A percentile compares a stretch with the other conserved stretches of the same genome.
Evolutionary conservation across 2,797 vertebrate genomes (phyloP).

Genomic region (Cuniculus paca): DNA sequence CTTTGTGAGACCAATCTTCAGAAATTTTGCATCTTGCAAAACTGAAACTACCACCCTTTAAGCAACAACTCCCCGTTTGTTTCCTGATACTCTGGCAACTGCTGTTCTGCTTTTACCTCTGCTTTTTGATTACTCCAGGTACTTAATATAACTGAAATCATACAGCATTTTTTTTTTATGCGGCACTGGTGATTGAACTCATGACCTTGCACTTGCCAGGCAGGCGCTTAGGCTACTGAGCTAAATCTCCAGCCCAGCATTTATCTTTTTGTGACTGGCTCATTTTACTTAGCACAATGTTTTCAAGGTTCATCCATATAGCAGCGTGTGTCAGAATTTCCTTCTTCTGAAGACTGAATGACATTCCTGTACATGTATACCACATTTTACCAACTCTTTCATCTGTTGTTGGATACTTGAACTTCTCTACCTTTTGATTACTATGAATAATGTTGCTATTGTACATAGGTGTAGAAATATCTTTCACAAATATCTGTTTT

Average conservation of each 20-base stretch:
- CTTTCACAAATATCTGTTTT: neutral
- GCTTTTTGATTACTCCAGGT: neutral
- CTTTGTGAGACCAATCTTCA: neutral
- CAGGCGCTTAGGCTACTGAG: too few species aligned
- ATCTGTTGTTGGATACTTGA: neutral
- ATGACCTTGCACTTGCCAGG: too few species aligned
- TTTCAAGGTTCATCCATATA: neutral
- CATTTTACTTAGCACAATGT: neutral
- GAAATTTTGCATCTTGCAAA: neutral
- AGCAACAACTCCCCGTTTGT: neutral
- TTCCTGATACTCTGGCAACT: neutral
- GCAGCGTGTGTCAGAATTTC: neutral
- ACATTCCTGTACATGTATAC: neutral
- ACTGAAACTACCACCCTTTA: neutral
- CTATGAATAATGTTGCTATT: neutral
- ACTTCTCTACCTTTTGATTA: neutral
- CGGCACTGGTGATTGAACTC: too few species aligned
- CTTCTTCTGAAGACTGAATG: neutral
- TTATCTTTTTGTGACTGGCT: neutral
- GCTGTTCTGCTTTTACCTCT: neutral
- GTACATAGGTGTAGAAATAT: neutral
- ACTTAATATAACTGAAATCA: neutral
- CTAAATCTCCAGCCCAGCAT: too few species aligned
- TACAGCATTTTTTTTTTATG: neutral
- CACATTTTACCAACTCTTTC: neutral